These are phyloP conservation scores for Rhabdomys dilectus DNA, from an alignment of 2,113 vertebrate species.

Conservation along the genomic window DNA sequence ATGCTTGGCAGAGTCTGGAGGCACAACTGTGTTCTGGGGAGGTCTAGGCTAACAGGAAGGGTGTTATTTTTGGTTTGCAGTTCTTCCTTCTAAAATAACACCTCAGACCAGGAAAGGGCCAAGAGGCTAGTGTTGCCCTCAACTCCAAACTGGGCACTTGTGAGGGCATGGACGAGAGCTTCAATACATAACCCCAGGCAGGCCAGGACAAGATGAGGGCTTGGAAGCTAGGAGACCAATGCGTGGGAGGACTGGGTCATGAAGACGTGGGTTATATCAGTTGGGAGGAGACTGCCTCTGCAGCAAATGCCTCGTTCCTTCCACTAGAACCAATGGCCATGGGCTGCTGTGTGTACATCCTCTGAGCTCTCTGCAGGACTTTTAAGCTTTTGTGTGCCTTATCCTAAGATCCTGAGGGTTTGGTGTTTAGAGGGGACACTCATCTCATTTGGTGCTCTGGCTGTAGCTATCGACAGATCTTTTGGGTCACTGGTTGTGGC, in stretches of 20 bases:
- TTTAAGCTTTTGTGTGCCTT: background rate
- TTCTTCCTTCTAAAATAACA: constrained; percentile 31
- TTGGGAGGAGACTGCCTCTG: background rate
- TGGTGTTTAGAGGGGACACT: background rate
- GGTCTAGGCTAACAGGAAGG: background rate
- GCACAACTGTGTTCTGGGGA: background rate
- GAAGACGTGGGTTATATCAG: background rate
- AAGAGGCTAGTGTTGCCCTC: background rate
- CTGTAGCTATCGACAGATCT: background rate
- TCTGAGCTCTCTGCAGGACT: background rate
- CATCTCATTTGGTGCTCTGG: background rate
- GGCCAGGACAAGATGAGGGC: background rate
- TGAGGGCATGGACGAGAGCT: background rate
- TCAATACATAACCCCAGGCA: too few relatives aligned
- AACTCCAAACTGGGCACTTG: background rate
- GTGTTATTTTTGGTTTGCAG: background rate
- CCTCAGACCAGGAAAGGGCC: background rate
- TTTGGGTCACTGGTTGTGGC: background rate
- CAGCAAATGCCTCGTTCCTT: background rate
- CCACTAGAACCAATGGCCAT: background rate
- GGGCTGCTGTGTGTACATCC: background rate
- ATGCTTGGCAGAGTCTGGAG: background rate
- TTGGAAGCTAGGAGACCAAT: background rate
- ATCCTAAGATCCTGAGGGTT: background rate
- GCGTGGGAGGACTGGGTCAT: background rate